A percentile compares a stretch with the other conserved stretches of the same genome.
phyloP scores from a whole-genome alignment of 1,140 invertebrate genomes.

The Holcopasites calliopsidis region DNA sequence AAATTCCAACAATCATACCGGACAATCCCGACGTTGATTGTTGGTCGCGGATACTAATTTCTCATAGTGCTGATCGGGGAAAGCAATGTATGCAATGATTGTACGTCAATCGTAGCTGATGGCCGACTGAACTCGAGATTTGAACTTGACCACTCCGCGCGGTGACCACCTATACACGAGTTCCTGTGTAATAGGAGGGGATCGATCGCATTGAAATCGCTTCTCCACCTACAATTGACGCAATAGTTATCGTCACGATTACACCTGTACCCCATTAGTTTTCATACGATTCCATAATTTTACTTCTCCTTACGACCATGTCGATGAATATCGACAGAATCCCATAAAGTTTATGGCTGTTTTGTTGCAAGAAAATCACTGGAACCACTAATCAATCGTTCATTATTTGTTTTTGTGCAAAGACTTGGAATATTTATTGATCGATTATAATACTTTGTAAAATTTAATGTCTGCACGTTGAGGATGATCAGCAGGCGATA shows the following conservation, averaged over 20 bases:
- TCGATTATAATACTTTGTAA: constrained; percentile 10
- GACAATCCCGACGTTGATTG: neutral
- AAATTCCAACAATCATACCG: neutral
- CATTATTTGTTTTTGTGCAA: neutral
- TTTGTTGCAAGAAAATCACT: neutral
- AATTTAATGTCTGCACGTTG: constrained; percentile 17
- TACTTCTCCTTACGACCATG: constrained; percentile 2
- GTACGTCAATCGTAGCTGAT: constrained; percentile 66
- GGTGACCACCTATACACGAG: constrained; percentile 45
- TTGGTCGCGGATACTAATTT: constrained; percentile 15
- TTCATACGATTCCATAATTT: neutral
- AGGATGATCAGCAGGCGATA: neutral
- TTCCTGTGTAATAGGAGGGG: constrained; percentile 51
- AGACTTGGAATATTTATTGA: neutral
- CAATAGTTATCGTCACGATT: constrained; percentile 1
- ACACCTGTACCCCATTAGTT: neutral
- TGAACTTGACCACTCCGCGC: constrained; percentile 74
- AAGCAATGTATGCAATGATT: constrained; percentile 38
- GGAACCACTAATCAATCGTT: neutral
- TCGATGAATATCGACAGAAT: constrained; percentile 4
- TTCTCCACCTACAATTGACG: constrained; percentile 28
- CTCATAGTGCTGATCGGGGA: constrained; percentile 4
- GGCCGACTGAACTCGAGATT: constrained; percentile 71
- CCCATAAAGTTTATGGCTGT: neutral
- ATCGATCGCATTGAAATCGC: constrained; percentile 63